Base-by-base conservation (phyloP, 2,888 invertebrate species). In the Tryphoninae sp. region DNA sequence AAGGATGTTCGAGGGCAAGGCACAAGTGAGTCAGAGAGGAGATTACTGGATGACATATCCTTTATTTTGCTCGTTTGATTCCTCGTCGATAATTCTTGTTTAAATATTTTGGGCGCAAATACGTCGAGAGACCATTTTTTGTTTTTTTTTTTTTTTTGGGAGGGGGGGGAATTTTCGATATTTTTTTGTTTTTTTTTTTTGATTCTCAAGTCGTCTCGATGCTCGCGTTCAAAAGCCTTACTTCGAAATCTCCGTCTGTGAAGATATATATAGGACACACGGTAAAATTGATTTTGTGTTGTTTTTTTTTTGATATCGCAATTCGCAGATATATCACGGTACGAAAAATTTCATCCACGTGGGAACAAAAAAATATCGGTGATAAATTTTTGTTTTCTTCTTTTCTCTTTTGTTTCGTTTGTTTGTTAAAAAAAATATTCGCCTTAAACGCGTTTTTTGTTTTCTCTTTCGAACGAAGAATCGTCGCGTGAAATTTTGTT, bases 11-110 rank as follows among this genome's bases (percentile, higher is more conserved):
- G 86, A 89, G 88, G 88, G 86, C 89, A 90, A 90, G 89, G 90
- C 89, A 90, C 90, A 86, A 88, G 90, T 90, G 89, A 90, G 86
- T 89, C 85, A 86, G 86, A 88, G 86, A 86, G 84, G 84, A 87
- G 87, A 83, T 80, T 78, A 84, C 85, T 81, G 73, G 80, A 86
- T 84, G 81, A 84, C 72, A 53, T 74, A 61, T 76, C 76, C 26
- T 76, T 78, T 51, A 53, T 73, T 62, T 59, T 26, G 58, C 67
- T 69, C 33, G 55, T 59, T 49, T 81, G 76, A 76, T 81, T 79
- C 75, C 65, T 79, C 77, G 62, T 78, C 78, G 69, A 67, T 83
- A 55, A 74, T 80, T 75, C 26, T 78, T 72, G 67, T 71, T 69
- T 78, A 67, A 67, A 45, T n/a, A n/a, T 64, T 72, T 72, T 73